These are phyloP conservation scores for Corythucha ciliata DNA, from an alignment of 2,888 invertebrate genomes.

Conservation along the genomic window DNA sequence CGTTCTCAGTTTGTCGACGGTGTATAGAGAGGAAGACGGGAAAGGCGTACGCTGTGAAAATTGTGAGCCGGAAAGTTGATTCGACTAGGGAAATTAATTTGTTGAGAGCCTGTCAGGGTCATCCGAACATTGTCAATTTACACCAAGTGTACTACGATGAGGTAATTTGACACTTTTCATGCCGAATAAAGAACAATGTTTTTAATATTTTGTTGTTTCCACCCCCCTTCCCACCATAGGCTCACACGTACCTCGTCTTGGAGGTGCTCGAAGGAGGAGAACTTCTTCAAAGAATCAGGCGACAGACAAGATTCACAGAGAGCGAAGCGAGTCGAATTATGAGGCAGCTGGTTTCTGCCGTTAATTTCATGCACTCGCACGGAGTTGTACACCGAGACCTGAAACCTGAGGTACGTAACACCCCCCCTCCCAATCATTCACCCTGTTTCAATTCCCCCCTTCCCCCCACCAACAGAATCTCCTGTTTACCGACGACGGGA, in stretches of 20 bases:
- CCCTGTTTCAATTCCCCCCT: too few species aligned
- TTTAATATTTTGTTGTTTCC: conserved; percentile 15
- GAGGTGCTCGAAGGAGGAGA: conserved; percentile 81
- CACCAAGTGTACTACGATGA: conserved; percentile 77
- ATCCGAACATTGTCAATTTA: conserved; percentile 75
- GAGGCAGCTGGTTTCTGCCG: conserved; percentile 70
- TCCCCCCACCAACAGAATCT: conserved; percentile 33
- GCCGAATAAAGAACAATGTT: not conserved
- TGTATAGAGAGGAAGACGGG: conserved; percentile 66
- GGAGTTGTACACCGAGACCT: conserved; percentile 87
- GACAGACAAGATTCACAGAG: conserved; percentile 63
- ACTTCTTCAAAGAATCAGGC: conserved; percentile 56
- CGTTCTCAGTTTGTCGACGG: conserved; percentile 76
- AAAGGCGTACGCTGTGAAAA: conserved; percentile 79
- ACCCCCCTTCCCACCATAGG: conserved; percentile 41
- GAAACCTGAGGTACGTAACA: conserved; percentile 74
- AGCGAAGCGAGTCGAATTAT: conserved; percentile 68
- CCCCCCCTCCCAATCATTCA: not conserved
- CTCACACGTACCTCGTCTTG: conserved; percentile 81
- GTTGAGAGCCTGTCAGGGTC: conserved; percentile 75
- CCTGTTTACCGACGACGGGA: conserved; percentile 52
- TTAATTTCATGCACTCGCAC: conserved; percentile 72
- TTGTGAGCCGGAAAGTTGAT: conserved; percentile 58
- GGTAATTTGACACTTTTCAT: conserved; percentile 40
- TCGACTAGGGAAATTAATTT: conserved; percentile 66